These are phyloP conservation scores for Cyanistes caeruleus DNA, from an alignment of 2,113 vertebrate species.

Conservation along the genomic window DNA sequence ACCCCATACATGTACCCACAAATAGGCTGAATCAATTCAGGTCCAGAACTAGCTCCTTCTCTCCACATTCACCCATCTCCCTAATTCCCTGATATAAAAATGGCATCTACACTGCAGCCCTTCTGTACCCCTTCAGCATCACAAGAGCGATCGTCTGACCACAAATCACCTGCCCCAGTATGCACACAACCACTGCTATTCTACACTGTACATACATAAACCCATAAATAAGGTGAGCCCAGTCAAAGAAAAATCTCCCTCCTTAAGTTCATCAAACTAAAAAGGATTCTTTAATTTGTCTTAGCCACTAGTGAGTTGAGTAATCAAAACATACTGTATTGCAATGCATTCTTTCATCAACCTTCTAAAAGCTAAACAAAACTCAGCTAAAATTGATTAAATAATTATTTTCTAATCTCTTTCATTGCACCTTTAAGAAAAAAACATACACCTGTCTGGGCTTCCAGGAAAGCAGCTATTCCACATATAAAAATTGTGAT, in stretches of 20 bases:
- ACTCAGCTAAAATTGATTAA: neutral
- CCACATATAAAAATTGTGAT: fast-evolving
- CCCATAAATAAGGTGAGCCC: neutral
- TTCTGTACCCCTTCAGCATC: neutral
- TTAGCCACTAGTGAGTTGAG: neutral
- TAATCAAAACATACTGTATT: neutral
- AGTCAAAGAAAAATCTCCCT: neutral
- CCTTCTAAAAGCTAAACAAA: neutral
- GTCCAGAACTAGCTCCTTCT: neutral
- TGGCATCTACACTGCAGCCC: neutral
- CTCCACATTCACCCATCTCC: neutral
- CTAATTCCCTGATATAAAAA: neutral
- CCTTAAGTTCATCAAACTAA: neutral
- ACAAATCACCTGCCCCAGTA: neutral
- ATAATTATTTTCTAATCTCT: neutral
- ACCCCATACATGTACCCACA: neutral
- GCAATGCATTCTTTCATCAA: neutral
- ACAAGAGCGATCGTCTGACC: neutral
- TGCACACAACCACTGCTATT: neutral
- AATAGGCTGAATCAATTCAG: neutral
- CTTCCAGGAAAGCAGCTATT: neutral
- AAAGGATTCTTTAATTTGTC: neutral
- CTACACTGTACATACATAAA: neutral
- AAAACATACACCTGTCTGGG: neutral
- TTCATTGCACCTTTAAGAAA: neutral